Base-by-base conservation (phyloP, 37 sponge, comb jelly and placozoan species). In the Diacarnus erythraeanus region DNA sequence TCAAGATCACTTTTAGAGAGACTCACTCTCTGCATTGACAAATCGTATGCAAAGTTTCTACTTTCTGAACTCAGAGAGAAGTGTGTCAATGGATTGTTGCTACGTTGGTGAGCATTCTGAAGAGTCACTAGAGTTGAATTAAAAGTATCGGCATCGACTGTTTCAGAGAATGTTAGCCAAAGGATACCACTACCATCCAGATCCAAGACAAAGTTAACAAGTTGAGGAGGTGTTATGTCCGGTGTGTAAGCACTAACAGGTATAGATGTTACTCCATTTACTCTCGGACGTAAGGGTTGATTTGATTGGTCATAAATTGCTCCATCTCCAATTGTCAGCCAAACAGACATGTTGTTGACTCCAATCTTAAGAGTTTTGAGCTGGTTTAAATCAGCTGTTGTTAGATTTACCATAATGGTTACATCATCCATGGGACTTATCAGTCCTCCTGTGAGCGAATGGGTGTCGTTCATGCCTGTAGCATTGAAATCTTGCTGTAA, bases 111-210 rank as follows among this genome's bases (percentile, higher is more conserved):
- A 8, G 64, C 20, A 43, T 87, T 82, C 54, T 92, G 96, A 9
- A 96, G 66, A 18, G 96, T 90, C 38, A 96, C 20, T 10, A 38
- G 37, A 9, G 96, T 77, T n/a, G 81, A 51, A 75, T 92, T 86
- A 64, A 96, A 74, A 39, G 96, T 92, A 30, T 29, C 40, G 10
- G 88, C 83, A 43, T 87, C 64, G 0, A 92, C 85, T 34, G 91
- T 90, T 69, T 96, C 96, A 44, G 84, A 76, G 76, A 96, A 96
- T 12, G 88, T 87, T 1, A 96, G 83, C 71, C 60, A 65, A 10
- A 96, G 79, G 0, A 56, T 6, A 22, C 80, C 92, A 42, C 64
- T 51, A 10, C 64, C 78, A 56, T 89, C 58, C 31, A 96, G 69
- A 39, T 96, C 86, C 2, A 96, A 76, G 9, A 41, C 42, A 79